Base-by-base conservation (phyloP, 2,888 invertebrate species). In the Eupithecia abbreviata region DNA sequence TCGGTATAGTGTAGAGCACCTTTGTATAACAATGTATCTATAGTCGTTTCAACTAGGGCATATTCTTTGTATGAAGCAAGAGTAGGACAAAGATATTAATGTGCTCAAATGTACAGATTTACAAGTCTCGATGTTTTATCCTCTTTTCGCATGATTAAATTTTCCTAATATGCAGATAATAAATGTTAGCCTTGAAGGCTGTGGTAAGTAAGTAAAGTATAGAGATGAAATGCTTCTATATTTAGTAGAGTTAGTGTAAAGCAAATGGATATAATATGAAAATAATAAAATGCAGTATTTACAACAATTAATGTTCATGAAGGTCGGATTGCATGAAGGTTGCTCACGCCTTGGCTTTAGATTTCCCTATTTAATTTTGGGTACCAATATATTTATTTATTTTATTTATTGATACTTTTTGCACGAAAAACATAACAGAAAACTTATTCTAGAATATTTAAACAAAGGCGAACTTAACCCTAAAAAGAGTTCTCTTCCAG, bases 41-140 rank as follows among this genome's bases (percentile, higher is more conserved):
- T 30, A 7, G 42, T 41, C 62, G 12, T 15, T 4, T 51, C 10
- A 72, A 75, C 3, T 41, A 49, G 62, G 30, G 68, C 68, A 62
- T 72, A 72, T 74, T 43, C 73, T 49, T 13, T 67, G 43, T 70
- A 65, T 66, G 47, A 74, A 77, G 69, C 55, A 76, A 55, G 43
- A 74, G 68, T 77, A 74, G 55, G 72, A 77, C 78, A 80, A 71
- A 86, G 67, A 77, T 75, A 74, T 62, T 55, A 80, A 83, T 88
- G 91, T 92, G 93, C 93, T 93, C 93, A 93, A 93, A 92, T 92
- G 89, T 92, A 92, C 90, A 92, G 89, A 85, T 88, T 86, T 88
- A 88, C 85, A 86, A 84, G 81, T 85, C 84, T 82, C 81, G 84
- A 84, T 83, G 84, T 89, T 85, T 84, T 86, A 85, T 84, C 83